These are phyloP conservation scores for Orussus abietinus DNA, from an alignment of 1,140 invertebrate species.

Conservation along the genomic window DNA sequence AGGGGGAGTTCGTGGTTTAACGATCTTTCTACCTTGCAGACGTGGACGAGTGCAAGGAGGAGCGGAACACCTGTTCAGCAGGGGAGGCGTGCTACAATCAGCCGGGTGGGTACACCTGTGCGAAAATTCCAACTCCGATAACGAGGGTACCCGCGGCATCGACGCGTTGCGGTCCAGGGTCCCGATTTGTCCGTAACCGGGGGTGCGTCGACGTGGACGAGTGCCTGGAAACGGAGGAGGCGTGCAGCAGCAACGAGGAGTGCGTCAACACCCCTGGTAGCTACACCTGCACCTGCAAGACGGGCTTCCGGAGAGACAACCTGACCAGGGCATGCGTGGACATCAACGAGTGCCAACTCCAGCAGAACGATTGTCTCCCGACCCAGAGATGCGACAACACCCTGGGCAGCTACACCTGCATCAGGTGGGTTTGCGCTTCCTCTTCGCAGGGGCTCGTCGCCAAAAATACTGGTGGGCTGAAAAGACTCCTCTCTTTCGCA, in stretches of 20 bases:
- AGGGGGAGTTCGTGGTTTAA: slow-evolving; percentile 1
- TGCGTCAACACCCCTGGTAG: slow-evolving; percentile 57
- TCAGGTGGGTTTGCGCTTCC: no score
- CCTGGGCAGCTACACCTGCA: slow-evolving; percentile 80
- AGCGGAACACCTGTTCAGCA: slow-evolving; percentile 33
- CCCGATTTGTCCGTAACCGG: slow-evolving; percentile 36
- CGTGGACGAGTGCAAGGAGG: slow-evolving; percentile 55
- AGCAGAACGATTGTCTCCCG: slow-evolving; percentile 56
- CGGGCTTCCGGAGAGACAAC: slow-evolving; percentile 55
- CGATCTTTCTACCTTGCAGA: slow-evolving; percentile 44
- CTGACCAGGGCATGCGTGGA: slow-evolving; percentile 58
- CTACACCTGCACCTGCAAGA: slow-evolving; percentile 52
- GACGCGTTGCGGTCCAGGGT: not conserved
- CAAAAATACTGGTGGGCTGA: no score
- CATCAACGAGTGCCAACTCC: slow-evolving; percentile 64
- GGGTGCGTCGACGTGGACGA: slow-evolving; percentile 66
- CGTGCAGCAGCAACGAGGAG: slow-evolving; percentile 53
- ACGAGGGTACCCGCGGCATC: slow-evolving; percentile 24
- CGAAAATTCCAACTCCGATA: slow-evolving; percentile 41
- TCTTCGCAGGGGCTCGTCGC: no score
- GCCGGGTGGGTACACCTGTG: slow-evolving; percentile 57
- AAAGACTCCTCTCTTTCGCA: no score
- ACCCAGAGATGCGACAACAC: slow-evolving; percentile 87
- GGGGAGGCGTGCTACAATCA: slow-evolving; percentile 57
- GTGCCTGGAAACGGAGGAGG: slow-evolving; percentile 54